Conservation (phyloP, 2,113 vertebrate species). For the Chunga burmeisteri region DNA sequence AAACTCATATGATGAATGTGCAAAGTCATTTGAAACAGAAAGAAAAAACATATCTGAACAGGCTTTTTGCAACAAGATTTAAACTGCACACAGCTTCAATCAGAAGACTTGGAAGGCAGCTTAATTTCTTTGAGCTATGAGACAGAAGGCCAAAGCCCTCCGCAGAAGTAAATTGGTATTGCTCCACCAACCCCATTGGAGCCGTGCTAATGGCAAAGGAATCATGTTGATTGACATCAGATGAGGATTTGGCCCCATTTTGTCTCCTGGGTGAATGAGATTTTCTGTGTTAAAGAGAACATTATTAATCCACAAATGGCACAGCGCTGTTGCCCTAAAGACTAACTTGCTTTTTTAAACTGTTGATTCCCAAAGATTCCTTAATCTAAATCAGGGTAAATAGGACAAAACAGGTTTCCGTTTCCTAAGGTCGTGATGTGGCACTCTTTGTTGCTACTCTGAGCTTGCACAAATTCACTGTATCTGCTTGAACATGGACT, state of each 20-base stretch:
- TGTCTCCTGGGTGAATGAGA: slow-evolving; percentile 6
- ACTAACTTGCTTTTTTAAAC: background rate
- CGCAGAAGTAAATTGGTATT: slow-evolving; percentile 7
- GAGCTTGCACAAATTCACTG: background rate
- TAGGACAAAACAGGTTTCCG: background rate
- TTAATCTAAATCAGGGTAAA: background rate
- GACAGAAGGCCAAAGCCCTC: slow-evolving; percentile 11
- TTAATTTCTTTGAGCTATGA: slow-evolving; percentile 32
- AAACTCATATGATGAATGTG: background rate
- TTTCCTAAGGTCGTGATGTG: background rate
- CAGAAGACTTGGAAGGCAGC: background rate
- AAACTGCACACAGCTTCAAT: background rate
- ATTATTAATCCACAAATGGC: background rate
- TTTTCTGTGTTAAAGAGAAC: slow-evolving; percentile 8
- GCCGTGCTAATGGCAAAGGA: slow-evolving; percentile 21
- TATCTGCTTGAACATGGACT: background rate
- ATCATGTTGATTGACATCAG: slow-evolving; percentile 46
- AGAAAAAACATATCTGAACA: background rate
- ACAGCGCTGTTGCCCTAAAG: background rate
- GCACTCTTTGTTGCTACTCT: background rate
- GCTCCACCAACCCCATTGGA: slow-evolving; percentile 38
- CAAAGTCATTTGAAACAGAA: slow-evolving; percentile 36
- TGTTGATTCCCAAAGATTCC: background rate
- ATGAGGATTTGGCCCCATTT: slow-evolving; percentile 19
- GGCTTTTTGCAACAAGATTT: background rate